Conservation (phyloP, 2,888 invertebrate species). For the Pterostichus niger region DNA sequence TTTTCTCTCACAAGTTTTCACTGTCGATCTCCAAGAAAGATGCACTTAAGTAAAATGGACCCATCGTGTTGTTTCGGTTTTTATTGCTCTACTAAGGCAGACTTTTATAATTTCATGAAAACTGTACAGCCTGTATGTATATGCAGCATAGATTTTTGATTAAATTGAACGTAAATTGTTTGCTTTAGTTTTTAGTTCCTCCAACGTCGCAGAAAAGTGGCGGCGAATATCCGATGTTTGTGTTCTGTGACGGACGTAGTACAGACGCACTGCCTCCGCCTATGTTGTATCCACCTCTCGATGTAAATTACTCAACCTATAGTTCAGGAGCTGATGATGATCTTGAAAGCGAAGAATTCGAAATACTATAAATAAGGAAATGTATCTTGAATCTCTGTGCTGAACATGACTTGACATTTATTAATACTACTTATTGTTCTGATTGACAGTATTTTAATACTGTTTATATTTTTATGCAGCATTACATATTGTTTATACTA, state of each 20-base stretch:
- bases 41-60: constrained; percentile 92
- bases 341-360: constrained; percentile 87
- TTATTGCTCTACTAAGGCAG: constrained; percentile 87
- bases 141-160: neutral
- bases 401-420: constrained; percentile 37
- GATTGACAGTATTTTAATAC: constrained; percentile 36
- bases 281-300: constrained; percentile 71
- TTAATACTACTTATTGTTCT: constrained; percentile 9
- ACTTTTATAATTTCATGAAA: constrained; percentile 88
- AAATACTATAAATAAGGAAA: constrained; percentile 79
- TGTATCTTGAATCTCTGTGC: constrained; percentile 43
- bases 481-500: constrained; percentile 25
- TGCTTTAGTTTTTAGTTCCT: constrained; percentile 71
- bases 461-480: constrained; percentile 46
- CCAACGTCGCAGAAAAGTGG: constrained; percentile 74
- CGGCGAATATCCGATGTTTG: constrained; percentile 90
- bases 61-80: constrained; percentile 96
- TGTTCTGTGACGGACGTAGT: constrained; percentile 87
- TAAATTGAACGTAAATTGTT: neutral
- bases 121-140: constrained; percentile 82
- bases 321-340: constrained; percentile 81
- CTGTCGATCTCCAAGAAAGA: constrained; percentile 91
- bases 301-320: constrained; percentile 74
- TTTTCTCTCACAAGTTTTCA: constrained; percentile 91
- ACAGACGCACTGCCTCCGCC: constrained; percentile 76